Conservation (phyloP, 30 jellyfish, hydroid and myxozoan genomes). For the Cassiopea andromeda region DNA sequence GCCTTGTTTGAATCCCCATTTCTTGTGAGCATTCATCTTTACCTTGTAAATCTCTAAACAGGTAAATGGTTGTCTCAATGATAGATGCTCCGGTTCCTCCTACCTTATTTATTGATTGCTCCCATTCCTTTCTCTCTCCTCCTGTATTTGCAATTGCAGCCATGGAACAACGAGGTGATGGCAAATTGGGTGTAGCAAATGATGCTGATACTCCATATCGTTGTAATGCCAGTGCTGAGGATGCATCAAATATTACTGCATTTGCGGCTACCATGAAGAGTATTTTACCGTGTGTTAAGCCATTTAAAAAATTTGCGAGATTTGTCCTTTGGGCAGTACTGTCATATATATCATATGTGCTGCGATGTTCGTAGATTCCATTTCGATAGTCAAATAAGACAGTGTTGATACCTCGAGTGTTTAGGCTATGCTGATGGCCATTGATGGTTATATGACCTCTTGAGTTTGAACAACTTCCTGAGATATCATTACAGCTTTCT, state of each 20-base stretch:
- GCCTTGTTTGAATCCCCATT: slow-evolving; percentile 18
- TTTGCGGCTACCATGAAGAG: not conserved
- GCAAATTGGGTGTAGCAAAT: not conserved
- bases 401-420: slow-evolving; percentile 28
- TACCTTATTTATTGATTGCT: not conserved
- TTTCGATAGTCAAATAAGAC: slow-evolving; percentile 51
- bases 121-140: slow-evolving; percentile 15
- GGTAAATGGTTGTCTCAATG: slow-evolving; percentile 15
- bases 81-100: slow-evolving; percentile 26
- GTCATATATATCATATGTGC: slow-evolving; percentile 12
- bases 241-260: not conserved
- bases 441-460: slow-evolving; percentile 30
- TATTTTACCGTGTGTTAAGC: not conserved
- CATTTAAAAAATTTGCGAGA: not conserved
- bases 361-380: slow-evolving; percentile 27
- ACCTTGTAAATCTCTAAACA: slow-evolving; percentile 26
- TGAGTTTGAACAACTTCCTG: not conserved
- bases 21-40: slow-evolving; percentile 29
- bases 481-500: slow-evolving; percentile 16
- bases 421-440: slow-evolving; percentile 47
- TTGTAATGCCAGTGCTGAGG: not conserved
- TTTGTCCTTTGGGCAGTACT: not conserved
- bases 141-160: slow-evolving; percentile 38
- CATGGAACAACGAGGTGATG: not conserved
- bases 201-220: not conserved